These are phyloP conservation scores for Chlamydotis undulata DNA, from an alignment of 2,113 vertebrate genomes.

Conservation along the genomic window DNA sequence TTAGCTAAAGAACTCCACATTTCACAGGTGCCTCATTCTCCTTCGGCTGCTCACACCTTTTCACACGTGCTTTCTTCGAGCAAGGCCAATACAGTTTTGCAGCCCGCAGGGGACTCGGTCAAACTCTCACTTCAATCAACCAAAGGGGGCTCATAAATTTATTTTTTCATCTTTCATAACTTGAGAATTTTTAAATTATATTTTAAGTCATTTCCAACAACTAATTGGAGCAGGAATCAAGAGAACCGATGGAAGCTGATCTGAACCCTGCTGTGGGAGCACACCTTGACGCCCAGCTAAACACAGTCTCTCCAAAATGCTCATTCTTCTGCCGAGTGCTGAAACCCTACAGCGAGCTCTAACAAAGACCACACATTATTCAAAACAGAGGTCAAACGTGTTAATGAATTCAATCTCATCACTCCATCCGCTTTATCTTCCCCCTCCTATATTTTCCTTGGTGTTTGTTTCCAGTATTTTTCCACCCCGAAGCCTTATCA, in stretches of 20 bases:
- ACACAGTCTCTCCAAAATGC: not conserved
- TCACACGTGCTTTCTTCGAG: not conserved
- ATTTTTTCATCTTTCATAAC: not conserved
- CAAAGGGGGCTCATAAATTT: not conserved
- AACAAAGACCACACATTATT: not conserved
- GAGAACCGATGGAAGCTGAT: not conserved
- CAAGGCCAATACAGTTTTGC: not conserved
- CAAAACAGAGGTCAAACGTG: not conserved
- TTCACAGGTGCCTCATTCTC: not conserved
- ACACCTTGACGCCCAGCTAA: not conserved
- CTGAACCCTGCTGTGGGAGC: not conserved
- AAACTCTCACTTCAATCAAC: not conserved
- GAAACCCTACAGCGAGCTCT: not conserved
- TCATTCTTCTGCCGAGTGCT: not conserved
- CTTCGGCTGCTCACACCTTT: not conserved
- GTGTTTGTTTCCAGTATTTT: slow-evolving; percentile 9
- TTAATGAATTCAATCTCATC: slow-evolving; percentile 21
- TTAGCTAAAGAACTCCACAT: not conserved
- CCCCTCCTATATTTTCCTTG: not conserved
- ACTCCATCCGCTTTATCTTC: not conserved
- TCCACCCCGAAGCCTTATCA: slow-evolving; percentile 8
- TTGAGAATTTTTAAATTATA: not conserved
- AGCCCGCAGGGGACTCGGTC: not conserved
- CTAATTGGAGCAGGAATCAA: not conserved
- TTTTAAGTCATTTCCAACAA: not conserved